These are phyloP conservation scores for Gymnoscopelus microlampas DNA, from an alignment of 2,797 vertebrate species.

Conservation along the genomic window DNA sequence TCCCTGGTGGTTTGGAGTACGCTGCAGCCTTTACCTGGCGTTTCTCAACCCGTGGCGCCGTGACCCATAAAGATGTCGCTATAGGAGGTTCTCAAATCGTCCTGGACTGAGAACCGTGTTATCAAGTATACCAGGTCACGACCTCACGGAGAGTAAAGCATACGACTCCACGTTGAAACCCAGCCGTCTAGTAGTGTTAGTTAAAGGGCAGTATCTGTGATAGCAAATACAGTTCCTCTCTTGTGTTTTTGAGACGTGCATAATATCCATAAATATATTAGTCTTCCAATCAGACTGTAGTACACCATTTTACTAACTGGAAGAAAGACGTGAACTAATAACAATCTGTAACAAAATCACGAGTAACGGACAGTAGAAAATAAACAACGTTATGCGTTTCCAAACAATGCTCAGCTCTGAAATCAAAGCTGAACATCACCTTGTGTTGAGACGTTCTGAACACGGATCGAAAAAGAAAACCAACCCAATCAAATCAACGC, in stretches of 20 bases:
- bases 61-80: no score
- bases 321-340: slow-evolving; percentile 31
- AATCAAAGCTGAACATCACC: slow-evolving; percentile 62
- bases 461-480: slow-evolving; percentile 64
- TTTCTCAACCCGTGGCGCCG: no score
- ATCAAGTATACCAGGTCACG: no score
- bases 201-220: slow-evolving; percentile 43
- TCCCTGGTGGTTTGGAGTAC: no score
- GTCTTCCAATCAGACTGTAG: slow-evolving; percentile 31
- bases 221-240: slow-evolving; percentile 16
- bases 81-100: no score
- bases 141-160: no score
- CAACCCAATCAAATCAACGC: slow-evolving; percentile 38
- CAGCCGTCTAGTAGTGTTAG: slow-evolving; percentile 40
- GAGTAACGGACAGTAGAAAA: slow-evolving; percentile 36
- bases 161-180: neutral
- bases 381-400: slow-evolving; percentile 26
- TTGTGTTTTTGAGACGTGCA: slow-evolving; percentile 35
- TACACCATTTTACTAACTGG: slow-evolving; percentile 18
- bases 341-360: slow-evolving; percentile 57
- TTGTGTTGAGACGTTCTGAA: slow-evolving; percentile 57
- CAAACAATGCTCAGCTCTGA: slow-evolving; percentile 56
- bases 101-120: no score
- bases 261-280: slow-evolving; percentile 62
- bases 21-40: no score